Conservation (phyloP, 1,140 invertebrate genomes). For the Hylaeus anthracinus region DNA sequence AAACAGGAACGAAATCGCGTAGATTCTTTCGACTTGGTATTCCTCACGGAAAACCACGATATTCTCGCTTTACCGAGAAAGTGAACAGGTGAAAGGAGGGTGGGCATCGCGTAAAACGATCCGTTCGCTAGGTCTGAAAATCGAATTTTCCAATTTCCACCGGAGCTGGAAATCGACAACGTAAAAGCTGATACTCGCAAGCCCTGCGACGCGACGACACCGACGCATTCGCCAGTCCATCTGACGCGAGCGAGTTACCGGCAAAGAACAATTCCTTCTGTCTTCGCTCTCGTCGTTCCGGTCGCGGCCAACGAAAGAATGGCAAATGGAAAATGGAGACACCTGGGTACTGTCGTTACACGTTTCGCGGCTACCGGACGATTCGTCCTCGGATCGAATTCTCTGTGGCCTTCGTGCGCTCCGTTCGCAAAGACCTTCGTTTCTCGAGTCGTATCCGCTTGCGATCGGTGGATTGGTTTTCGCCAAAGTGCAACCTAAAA, state of each 20-base stretch:
- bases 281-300: background rate
- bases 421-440: background rate
- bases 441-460: background rate
- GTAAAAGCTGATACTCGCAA: slow-evolving; percentile 16
- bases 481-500: background rate
- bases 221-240: slow-evolving; percentile 18
- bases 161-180: slow-evolving; percentile 22
- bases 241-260: background rate
- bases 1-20: background rate
- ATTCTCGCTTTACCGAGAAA: background rate
- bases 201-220: background rate
- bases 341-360: slow-evolving; percentile 47
- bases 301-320: background rate
- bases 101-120: background rate
- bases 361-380: slow-evolving; percentile 2
- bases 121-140: background rate
- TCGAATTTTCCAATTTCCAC: slow-evolving; percentile 34
- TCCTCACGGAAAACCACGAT: background rate
- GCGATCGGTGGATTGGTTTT: background rate
- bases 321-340: slow-evolving; percentile 21
- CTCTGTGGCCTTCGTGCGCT: background rate
- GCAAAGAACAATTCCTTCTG: slow-evolving; percentile 26
- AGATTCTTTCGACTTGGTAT: background rate
- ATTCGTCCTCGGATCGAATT: slow-evolving; percentile 19
- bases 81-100: background rate